phyloP scores from a whole-genome alignment of 2,888 invertebrate genomes.

The Poecilus cupreus region DNA sequence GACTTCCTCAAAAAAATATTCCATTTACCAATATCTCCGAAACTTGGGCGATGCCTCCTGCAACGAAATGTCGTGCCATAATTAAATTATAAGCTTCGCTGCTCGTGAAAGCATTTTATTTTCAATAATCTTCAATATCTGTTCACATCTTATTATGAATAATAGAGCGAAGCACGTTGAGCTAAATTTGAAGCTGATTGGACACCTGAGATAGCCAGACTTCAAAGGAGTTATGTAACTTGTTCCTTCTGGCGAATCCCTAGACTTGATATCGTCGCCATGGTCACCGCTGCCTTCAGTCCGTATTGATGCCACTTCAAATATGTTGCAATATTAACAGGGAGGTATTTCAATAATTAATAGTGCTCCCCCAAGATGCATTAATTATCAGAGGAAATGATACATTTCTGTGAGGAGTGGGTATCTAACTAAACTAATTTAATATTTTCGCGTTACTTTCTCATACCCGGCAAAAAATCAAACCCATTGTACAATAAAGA shows the following conservation, averaged over 20 bases:
- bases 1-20: too few species aligned
- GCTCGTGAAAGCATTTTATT: neutral
- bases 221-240: neutral
- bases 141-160: neutral
- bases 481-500: too few species aligned
- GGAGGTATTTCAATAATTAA: neutral
- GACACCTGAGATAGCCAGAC: constrained; percentile 10
- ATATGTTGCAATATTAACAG: too few species aligned
- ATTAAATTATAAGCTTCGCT: constrained; percentile 53
- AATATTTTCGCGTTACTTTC: too few species aligned
- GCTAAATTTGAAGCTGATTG: neutral
- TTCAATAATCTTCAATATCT: neutral
- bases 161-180: neutral
- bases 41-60: too few species aligned
- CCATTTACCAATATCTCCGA: too few species aligned
- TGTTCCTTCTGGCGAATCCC: neutral
- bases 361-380: neutral
- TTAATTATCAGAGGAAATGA: neutral
- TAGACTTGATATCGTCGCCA: neutral
- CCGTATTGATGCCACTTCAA: too few species aligned
- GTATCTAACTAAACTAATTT: too few species aligned
- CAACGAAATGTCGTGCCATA: too few species aligned
- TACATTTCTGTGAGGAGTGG: too few species aligned
- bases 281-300: neutral
- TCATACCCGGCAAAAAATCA: too few species aligned